A percentile compares a stretch with the other conserved stretches of the same genome.
phyloP scores from a whole-genome alignment of 2,888 invertebrate genomes.

The Alviniconcha strummeri region DNA sequence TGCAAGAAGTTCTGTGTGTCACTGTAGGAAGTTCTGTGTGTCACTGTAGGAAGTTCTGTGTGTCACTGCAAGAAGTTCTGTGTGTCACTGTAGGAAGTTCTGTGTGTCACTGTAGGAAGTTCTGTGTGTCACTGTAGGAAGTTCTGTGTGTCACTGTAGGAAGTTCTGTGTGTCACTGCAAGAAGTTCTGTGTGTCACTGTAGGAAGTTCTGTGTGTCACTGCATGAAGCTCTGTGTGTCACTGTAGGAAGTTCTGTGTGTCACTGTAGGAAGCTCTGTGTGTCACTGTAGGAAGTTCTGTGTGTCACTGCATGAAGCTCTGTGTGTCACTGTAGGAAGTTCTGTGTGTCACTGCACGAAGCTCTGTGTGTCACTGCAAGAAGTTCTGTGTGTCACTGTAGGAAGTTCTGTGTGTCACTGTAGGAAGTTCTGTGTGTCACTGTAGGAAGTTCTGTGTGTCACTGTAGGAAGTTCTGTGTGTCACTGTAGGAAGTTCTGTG shows the following conservation, averaged over 20 bases:
- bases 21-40: too few species aligned
- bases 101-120: background rate
- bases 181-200: background rate
- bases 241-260: too few species aligned
- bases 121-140: background rate
- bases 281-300: too few species aligned
- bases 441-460: constrained; percentile 48
- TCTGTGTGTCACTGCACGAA: too few species aligned
- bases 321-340: too few species aligned
- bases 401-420: background rate
- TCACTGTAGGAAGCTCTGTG: too few species aligned
- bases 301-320: too few species aligned
- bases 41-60: too few species aligned
- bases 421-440: background rate
- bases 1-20: too few species aligned
- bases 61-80: constrained; percentile 70
- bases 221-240: too few species aligned
- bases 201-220: constrained; percentile 47
- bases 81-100: constrained; percentile 14
- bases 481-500: too few species aligned
- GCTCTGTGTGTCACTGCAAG: too few species aligned
- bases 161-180: background rate
- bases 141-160: background rate
- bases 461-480: constrained; percentile 59
- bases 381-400: constrained; percentile 58